Base-by-base conservation (phyloP, 2,113 vertebrate species). In the Pimephales promelas region DNA sequence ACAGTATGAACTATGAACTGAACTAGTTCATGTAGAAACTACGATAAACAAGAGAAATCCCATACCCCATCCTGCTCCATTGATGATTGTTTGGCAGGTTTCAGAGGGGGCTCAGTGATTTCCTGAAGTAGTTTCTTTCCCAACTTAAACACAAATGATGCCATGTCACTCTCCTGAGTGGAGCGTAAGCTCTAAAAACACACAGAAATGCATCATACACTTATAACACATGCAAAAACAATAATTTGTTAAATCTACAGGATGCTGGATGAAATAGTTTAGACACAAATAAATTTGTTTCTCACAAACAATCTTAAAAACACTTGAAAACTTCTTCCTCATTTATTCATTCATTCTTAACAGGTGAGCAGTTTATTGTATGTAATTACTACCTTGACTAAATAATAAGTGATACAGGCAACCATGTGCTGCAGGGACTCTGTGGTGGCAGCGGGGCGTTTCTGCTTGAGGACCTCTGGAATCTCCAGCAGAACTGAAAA, bases 371-470 rank as follows among this genome's bases (percentile, higher is more conserved):
- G 31, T 68, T 11, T 59, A 9, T 59, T 59, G 36, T 20, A 34
- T 68, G 31, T 22, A 10, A 36, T n/a, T n/a, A 6, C 5, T 92
- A 99, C 98, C 97, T 97, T 98, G 85, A 93, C 92, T 73, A 96
- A 86, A 87, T 97, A 97, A 92, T 95, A 95, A 59, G 95, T 93
- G 68, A 94, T 95, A 85, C 96, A 99, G 70, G 96, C 96, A 84
- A 97, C 93, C 96, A 98, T 98, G 86, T 98, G 97, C 84, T 96
- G 93, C 13, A 97, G 79, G 13, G 94, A 95, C 83, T 96, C 95
- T 47, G 92, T 90, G 81, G 90, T 91, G n/a, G 83, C 85, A 85
- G 62, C 61, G 7, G 92, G 74, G 79, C 91, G 95, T 86, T 87
- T 96, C 45, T 94, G 93, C 86, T 93, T 94, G 79, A 89, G 76